Evolutionary conservation across 2,797 vertebrate genomes (phyloP).

Genomic region (Muscicapa comitata): DNA sequence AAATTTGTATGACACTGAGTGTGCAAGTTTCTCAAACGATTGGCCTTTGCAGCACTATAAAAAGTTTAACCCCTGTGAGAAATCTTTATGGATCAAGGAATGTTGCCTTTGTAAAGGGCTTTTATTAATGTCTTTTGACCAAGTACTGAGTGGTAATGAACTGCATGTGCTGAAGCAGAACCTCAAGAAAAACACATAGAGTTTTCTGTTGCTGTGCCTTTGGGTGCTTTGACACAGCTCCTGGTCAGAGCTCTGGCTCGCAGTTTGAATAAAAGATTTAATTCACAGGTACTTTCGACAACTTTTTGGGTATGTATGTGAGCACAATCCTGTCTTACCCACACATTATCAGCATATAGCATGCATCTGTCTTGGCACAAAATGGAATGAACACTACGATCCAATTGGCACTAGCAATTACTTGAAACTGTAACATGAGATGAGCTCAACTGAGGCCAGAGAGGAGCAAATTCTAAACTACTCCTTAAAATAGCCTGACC

Average conservation of each 20-base stretch:
- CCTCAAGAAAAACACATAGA: not conserved
- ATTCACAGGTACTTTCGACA: not conserved
- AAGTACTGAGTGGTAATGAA: not conserved
- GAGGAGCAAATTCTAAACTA: not conserved
- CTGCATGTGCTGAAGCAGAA: not conserved
- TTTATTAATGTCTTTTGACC: not conserved
- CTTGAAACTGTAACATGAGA: not conserved
- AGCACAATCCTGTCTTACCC: not conserved
- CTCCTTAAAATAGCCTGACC: not conserved
- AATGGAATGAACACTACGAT: not conserved
- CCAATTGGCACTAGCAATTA: not conserved
- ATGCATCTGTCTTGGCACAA: not conserved
- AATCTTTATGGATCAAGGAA: not conserved
- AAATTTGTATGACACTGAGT: not conserved
- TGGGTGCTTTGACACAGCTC: not conserved
- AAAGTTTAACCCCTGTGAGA: not conserved
- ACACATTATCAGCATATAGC: not conserved
- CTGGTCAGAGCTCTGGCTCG: not conserved
- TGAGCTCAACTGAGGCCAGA: not conserved
- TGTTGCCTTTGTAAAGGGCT: not conserved
- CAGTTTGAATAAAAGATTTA: not conserved
- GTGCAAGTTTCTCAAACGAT: not conserved
- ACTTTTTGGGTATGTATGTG: not conserved
- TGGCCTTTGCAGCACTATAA: not conserved
- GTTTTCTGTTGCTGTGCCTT: not conserved